Evolutionary conservation across 2,888 invertebrate genomes (phyloP).

Genomic region (Papilio elwesi): DNA sequence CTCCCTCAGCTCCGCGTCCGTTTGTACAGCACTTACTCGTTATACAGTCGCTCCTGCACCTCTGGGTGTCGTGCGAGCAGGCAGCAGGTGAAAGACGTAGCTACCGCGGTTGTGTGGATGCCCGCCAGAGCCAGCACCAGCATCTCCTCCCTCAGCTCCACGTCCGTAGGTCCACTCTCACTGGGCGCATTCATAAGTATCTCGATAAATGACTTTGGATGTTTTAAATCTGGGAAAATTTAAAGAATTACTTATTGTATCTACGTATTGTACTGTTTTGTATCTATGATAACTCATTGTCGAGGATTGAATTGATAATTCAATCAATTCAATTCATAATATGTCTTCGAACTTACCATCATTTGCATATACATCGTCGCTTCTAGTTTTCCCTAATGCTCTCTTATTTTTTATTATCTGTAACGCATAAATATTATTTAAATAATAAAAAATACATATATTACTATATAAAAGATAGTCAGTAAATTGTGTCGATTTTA

Average conservation of each 20-base stretch:
- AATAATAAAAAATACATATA: too few species aligned
- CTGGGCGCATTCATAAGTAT: constrained; percentile 43
- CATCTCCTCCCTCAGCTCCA: constrained; percentile 83
- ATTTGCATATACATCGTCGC: not conserved
- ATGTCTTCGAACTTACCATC: not conserved
- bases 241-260: not conserved
- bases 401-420: constrained; percentile 2
- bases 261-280: not conserved
- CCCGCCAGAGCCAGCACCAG: constrained; percentile 83
- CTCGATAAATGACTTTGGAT: constrained; percentile 18
- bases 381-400: not conserved
- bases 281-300: too few species aligned
- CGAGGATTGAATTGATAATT: too few species aligned
- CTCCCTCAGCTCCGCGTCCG: constrained; percentile 79
- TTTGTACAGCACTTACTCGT: constrained; percentile 48
- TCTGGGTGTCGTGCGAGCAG: constrained; percentile 60
- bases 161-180: constrained; percentile 74
- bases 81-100: constrained; percentile 67
- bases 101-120: constrained; percentile 76
- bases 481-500: not conserved
- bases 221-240: not conserved
- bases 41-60: constrained; percentile 36
- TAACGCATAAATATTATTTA: not conserved
- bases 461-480: not conserved
- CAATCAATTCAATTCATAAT: too few species aligned